Percentiles rank a stretch among this genome's conserved stretches.
Evolutionary conservation across 2,113 vertebrate genomes (phyloP).

Genomic region (Pteropus alecto): DNA sequence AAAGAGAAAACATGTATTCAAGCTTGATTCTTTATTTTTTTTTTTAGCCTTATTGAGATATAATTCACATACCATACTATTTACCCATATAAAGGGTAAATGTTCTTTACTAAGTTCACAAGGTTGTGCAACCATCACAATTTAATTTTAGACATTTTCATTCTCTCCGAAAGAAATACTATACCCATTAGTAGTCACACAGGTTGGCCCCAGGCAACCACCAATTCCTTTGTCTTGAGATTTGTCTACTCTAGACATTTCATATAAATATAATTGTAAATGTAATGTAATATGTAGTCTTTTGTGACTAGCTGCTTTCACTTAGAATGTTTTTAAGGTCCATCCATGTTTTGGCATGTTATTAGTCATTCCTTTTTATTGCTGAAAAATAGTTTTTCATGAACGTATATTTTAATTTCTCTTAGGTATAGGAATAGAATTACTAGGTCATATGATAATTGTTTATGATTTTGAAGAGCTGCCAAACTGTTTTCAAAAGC

Average conservation of each 20-base stretch:
- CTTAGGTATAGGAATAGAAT: not conserved
- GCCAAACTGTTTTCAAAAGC: not conserved
- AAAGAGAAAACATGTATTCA: not conserved
- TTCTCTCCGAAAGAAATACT: not conserved
- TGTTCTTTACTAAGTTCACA: not conserved
- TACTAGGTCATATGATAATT: not conserved
- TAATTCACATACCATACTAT: not conserved
- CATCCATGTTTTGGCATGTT: not conserved
- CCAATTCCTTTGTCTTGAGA: not conserved
- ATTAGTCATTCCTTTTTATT: not conserved
- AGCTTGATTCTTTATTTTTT: not conserved
- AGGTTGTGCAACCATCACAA: not conserved
- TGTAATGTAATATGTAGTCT: not conserved
- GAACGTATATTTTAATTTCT: conserved; percentile 6
- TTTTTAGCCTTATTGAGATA: not conserved
- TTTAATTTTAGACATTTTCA: conserved; percentile 25
- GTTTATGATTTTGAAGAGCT: conserved; percentile 29
- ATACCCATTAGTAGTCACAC: not conserved
- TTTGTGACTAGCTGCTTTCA: not conserved
- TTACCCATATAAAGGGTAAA: not conserved
- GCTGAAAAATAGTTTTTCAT: conserved; percentile 13
- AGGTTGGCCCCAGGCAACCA: not conserved
- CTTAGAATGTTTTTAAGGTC: conserved; percentile 1
- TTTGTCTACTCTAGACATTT: not conserved
- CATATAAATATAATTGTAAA: not conserved